Evolutionary conservation across 2,888 invertebrate species (phyloP).

Genomic region (Pyrgus malvae): DNA sequence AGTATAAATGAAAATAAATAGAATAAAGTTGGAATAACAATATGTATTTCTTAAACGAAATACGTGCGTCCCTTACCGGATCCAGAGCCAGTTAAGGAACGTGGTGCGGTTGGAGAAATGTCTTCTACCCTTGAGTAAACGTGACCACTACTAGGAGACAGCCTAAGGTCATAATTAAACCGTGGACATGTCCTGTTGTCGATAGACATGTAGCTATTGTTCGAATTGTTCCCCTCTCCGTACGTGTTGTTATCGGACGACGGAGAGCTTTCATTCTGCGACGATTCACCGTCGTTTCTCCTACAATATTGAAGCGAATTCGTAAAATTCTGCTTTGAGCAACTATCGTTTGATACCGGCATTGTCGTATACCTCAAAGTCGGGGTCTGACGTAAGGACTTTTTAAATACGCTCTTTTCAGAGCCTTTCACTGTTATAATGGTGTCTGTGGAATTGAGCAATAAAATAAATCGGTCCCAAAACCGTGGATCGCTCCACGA

Average conservation of each 20-base stretch:
- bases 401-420: conserved; percentile 77
- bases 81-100: conserved; percentile 56
- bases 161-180: conserved; percentile 80
- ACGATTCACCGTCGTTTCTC: conserved; percentile 73
- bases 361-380: conserved; percentile 81
- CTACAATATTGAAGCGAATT: conserved; percentile 75
- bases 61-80: conserved; percentile 73
- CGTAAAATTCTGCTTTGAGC: conserved; percentile 80
- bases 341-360: conserved; percentile 77
- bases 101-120: conserved; percentile 70
- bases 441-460: conserved; percentile 86
- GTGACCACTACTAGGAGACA: conserved; percentile 77
- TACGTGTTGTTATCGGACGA: conserved; percentile 82
- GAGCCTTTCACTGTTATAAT: conserved; percentile 75
- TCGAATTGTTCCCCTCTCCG: conserved; percentile 84
- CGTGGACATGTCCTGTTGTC: conserved; percentile 80
- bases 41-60: conserved; percentile 61
- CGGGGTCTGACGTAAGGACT: conserved; percentile 71
- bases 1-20: conserved; percentile 30
- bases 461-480: conserved; percentile 91
- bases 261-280: conserved; percentile 82
- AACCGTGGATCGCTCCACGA: conserved; percentile 90
- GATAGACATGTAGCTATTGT: conserved; percentile 86
- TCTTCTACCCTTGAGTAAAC: conserved; percentile 79
- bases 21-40: conserved; percentile 31